Percentiles rank a stretch among this genome's conserved stretches.
phyloP scores from a whole-genome alignment of 2,113 vertebrate genomes.

The Microcebus tavaratra region DNA sequence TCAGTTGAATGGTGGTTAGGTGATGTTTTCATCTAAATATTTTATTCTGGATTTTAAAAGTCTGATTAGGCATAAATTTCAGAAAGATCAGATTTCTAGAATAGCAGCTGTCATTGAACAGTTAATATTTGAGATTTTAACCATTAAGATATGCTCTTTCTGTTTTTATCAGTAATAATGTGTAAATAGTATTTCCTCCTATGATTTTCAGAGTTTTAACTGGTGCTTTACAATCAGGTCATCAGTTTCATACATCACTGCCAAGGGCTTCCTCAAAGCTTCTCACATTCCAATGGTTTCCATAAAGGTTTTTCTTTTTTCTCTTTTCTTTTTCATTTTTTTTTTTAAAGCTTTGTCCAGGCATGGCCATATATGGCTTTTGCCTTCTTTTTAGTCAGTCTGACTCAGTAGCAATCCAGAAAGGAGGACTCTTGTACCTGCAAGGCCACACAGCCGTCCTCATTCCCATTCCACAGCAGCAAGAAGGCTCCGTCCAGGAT shows the following conservation, averaged over 20 bases:
- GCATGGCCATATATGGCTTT: not conserved
- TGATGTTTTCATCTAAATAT: not conserved
- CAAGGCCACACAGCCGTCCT: not conserved
- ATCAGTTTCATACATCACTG: constrained; percentile 8
- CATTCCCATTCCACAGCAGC: not conserved
- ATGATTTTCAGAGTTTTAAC: not conserved
- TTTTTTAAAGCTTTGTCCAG: not conserved
- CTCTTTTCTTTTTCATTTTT: not conserved
- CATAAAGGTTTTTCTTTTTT: not conserved
- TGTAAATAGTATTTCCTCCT: not conserved
- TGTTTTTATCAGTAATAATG: not conserved
- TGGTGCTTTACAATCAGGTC: not conserved
- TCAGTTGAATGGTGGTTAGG: not conserved
- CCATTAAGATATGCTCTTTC: not conserved
- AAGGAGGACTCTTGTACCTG: not conserved
- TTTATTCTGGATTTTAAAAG: not conserved
- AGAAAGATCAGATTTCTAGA: constrained; percentile 39
- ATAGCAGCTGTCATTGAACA: not conserved
- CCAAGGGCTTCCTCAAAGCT: not conserved
- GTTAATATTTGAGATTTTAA: constrained; percentile 24
- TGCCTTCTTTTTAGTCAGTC: constrained; percentile 26
- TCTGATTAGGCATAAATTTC: not conserved
- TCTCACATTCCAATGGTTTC: constrained; percentile 32
- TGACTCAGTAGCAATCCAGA: not conserved
- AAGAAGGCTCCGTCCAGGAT: accelerated